A percentile compares a stretch with the other conserved stretches of the same genome.
These are phyloP conservation scores for Halichoerus grypus DNA, from an alignment of 2,113 vertebrate genomes.

Conservation along the genomic window DNA sequence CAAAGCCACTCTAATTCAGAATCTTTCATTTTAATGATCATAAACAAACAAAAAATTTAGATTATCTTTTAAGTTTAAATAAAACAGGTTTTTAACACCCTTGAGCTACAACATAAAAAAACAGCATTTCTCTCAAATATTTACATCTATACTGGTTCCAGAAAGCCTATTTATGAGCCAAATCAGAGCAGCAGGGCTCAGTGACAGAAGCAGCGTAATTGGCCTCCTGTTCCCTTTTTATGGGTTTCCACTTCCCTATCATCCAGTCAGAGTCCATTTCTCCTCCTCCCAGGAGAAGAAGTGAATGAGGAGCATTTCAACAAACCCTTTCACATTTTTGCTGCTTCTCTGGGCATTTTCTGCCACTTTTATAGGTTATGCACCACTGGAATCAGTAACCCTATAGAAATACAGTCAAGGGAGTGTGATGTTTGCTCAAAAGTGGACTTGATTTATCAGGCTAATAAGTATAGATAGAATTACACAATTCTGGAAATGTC, in stretches of 20 bases:
- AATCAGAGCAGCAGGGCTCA: neutral
- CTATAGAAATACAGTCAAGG: neutral
- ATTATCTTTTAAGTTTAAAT: conserved; percentile 24
- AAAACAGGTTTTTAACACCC: conserved; percentile 7
- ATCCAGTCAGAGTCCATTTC: neutral
- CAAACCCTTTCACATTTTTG: conserved; percentile 11
- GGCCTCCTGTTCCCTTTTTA: neutral
- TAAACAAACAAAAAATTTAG: neutral
- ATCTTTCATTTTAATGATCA: conserved; percentile 25
- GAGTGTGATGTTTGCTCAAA: conserved; percentile 38
- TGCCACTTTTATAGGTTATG: conserved; percentile 22
- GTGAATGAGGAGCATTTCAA: neutral
- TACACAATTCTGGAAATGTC: neutral
- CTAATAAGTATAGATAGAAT: neutral
- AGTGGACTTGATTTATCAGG: conserved; percentile 58
- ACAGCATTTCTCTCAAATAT: conserved; percentile 46
- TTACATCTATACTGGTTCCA: conserved; percentile 19
- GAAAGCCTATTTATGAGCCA: conserved; percentile 39
- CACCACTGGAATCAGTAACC: conserved; percentile 16
- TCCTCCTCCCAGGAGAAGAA: conserved; percentile 12
- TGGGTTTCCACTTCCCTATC: conserved; percentile 22
- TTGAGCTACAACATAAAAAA: conserved; percentile 58
- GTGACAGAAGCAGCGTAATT: neutral
- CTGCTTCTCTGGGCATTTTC: conserved; percentile 37
- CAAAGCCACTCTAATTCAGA: neutral